Conservation (phyloP, 2,113 vertebrate genomes). For the Ceyx cyanopectus region DNA sequence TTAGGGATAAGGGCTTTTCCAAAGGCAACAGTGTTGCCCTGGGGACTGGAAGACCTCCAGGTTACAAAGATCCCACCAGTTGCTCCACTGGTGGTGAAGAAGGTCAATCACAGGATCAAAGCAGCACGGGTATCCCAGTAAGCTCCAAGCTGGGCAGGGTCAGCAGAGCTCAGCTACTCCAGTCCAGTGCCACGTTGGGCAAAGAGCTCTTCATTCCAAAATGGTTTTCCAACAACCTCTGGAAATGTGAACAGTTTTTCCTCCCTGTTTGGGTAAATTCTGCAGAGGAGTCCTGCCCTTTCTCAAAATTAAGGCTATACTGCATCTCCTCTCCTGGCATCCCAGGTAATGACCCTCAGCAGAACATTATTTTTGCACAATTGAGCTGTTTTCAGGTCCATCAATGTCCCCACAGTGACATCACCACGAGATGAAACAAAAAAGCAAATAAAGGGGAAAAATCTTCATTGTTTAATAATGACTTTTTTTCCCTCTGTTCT, state of each 20-base stretch:
- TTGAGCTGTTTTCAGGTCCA: background rate
- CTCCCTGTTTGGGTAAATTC: background rate
- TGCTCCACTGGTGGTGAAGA: background rate
- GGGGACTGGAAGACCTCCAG: background rate
- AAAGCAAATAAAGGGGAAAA: background rate
- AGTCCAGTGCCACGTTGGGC: background rate
- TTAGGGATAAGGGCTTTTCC: background rate
- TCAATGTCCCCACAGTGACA: accelerated
- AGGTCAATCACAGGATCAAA: accelerated
- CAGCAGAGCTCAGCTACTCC: accelerated
- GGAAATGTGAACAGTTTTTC: background rate
- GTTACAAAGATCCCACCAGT: background rate
- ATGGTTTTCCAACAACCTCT: background rate
- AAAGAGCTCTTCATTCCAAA: background rate
- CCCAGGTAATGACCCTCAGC: background rate
- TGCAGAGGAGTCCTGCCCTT: background rate
- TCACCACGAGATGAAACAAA: background rate
- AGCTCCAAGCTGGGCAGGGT: accelerated
- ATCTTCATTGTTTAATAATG: background rate
- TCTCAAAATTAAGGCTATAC: background rate
- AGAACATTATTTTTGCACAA: background rate
- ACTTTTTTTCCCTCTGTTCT: accelerated
- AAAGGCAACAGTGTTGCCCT: background rate
- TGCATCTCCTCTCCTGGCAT: accelerated
- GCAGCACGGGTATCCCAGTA: accelerated